Conservation (phyloP, 2,888 invertebrate genomes). For the Blera fallax region DNA sequence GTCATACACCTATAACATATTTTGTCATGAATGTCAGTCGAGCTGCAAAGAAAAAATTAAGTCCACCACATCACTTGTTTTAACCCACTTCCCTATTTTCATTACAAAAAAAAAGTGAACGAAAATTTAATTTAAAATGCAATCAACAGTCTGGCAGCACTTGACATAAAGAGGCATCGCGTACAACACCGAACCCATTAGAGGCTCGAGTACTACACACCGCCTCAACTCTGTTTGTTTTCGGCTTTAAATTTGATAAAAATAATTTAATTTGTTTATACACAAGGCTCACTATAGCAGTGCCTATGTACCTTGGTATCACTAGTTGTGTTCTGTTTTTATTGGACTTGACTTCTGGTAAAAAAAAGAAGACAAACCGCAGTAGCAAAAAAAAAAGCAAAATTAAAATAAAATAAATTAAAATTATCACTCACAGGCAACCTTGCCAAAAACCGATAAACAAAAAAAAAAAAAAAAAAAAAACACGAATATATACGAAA, state of each 20-base stretch:
- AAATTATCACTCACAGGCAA: constrained; percentile 21
- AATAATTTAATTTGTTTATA: constrained; percentile 15
- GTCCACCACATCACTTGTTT: background rate
- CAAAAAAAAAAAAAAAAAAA: background rate
- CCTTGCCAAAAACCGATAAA: constrained; percentile 33
- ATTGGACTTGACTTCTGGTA: constrained; percentile 4
- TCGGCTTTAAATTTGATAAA: background rate
- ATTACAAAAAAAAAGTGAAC: background rate
- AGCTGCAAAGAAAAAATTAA: background rate
- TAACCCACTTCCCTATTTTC: constrained; percentile 34
- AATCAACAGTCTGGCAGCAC: constrained; percentile 4
- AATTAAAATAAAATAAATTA: constrained; percentile 12
- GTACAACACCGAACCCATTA: background rate
- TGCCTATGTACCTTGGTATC: background rate
- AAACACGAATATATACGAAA: background rate
- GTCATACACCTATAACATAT: background rate
- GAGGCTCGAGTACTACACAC: background rate
- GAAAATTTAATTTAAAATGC: background rate
- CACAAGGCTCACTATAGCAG: background rate
- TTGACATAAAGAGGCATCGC: background rate
- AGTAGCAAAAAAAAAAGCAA: background rate
- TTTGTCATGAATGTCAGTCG: background rate
- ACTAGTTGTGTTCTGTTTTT: background rate
- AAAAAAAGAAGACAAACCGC: constrained; percentile 1
- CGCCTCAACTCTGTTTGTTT: constrained; percentile 13